phyloP scores from a whole-genome alignment of 1,140 invertebrate genomes.

The Nautilus pompilius region DNA sequence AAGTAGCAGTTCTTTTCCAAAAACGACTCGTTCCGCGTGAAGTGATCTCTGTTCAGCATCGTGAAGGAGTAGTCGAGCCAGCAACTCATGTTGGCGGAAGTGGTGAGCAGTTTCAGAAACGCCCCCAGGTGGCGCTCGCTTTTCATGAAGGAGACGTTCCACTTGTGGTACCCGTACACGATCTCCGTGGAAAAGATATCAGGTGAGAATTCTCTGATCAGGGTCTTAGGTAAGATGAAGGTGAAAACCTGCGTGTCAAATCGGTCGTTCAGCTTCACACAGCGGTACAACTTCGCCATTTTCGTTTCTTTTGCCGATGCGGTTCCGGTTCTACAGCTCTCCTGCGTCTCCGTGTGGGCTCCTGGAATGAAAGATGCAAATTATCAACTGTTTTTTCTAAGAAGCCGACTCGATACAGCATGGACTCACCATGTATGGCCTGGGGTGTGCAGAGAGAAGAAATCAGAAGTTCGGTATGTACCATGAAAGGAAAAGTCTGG shows the following conservation, averaged over 20 bases:
- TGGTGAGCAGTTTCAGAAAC: slow-evolving; percentile 75
- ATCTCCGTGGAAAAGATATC: slow-evolving; percentile 72
- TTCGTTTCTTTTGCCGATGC: not conserved
- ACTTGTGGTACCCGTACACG: slow-evolving; percentile 79
- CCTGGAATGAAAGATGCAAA: not conserved
- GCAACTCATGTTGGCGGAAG: slow-evolving; percentile 65
- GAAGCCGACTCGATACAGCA: not conserved
- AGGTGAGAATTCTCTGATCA: slow-evolving; percentile 36
- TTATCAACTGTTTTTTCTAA: not conserved
- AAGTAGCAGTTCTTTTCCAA: slow-evolving; percentile 72
- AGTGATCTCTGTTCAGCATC: slow-evolving; percentile 79
- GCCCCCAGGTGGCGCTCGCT: slow-evolving; percentile 78
- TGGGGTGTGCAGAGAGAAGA: not conserved
- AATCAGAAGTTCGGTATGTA: too few relatives aligned
- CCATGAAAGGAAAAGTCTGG: not conserved
- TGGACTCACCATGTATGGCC: not conserved
- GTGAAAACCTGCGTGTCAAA: slow-evolving; percentile 73
- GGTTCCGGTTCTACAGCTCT: not conserved
- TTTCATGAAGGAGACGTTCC: slow-evolving; percentile 81
- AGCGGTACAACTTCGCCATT: slow-evolving; percentile 82
- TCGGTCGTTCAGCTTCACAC: slow-evolving; percentile 79
- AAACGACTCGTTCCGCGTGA: slow-evolving; percentile 77
- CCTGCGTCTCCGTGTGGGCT: not conserved
- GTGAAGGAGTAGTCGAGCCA: slow-evolving; percentile 79
- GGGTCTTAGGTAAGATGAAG: slow-evolving; percentile 41